These are phyloP conservation scores for Anser cygnoides DNA, from an alignment of 2,113 vertebrate species.

Conservation along the genomic window DNA sequence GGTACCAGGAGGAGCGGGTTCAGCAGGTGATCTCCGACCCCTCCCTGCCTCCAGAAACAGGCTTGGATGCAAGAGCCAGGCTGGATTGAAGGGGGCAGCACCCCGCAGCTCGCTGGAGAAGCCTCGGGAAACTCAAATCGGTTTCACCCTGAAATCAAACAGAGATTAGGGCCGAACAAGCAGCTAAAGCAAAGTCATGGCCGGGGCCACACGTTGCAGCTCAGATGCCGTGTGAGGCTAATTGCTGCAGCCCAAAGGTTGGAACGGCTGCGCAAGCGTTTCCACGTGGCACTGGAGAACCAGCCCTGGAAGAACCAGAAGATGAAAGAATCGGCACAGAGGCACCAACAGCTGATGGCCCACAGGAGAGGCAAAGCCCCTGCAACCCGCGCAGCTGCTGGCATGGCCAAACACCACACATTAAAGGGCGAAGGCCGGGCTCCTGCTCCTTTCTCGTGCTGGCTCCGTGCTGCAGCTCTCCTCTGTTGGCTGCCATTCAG, in stretches of 20 bases:
- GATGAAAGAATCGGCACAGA: neutral
- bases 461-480: accelerated
- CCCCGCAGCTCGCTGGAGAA: conserved; percentile 18
- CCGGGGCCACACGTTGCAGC: neutral
- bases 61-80: neutral
- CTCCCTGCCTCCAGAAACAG: neutral
- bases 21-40: neutral
- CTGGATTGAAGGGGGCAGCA: neutral
- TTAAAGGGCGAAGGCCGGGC: neutral
- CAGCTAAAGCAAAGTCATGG: neutral
- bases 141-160: conserved; percentile 61
- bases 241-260: conserved; percentile 48
- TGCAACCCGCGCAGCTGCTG: neutral
- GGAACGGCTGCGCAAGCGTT: conserved; percentile 41
- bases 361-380: neutral
- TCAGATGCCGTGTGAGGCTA: conserved; percentile 33
- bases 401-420: neutral
- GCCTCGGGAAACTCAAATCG: conserved; percentile 44
- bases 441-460: neutral
- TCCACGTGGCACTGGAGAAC: conserved; percentile 4
- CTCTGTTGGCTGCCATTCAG: neutral
- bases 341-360: neutral
- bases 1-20: neutral
- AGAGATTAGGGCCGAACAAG: conserved; percentile 63
- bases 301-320: neutral